Percentiles rank a stretch among this genome's conserved stretches.
Evolutionary conservation across 2,113 vertebrate genomes (phyloP).

Genomic region (Laticauda laticaudata): DNA sequence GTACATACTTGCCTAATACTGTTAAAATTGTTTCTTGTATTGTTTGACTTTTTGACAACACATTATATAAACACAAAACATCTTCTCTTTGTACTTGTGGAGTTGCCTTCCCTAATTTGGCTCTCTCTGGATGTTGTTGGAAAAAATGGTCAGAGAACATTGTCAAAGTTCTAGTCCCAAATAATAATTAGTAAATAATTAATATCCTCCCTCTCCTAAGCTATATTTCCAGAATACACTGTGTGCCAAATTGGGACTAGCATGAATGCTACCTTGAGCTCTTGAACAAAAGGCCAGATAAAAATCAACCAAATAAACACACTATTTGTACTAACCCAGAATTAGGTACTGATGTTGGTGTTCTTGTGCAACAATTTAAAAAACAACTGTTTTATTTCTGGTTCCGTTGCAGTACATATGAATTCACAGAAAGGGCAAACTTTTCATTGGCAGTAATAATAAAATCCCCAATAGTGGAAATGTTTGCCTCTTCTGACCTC

Average conservation of each 20-base stretch:
- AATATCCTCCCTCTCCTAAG: neutral
- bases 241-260: neutral
- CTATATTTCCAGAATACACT: neutral
- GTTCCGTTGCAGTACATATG: neutral
- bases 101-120: neutral
- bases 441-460: neutral
- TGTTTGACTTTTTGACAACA: neutral
- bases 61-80: neutral
- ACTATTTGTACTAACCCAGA: neutral
- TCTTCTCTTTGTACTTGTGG: neutral
- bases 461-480: neutral
- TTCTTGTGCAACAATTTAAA: neutral
- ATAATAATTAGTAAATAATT: neutral
- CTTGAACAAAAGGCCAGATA: neutral
- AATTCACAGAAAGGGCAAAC: neutral
- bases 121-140: neutral
- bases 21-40: neutral
- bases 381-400: neutral
- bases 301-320: neutral
- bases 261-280: neutral
- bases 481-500: neutral
- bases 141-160: neutral
- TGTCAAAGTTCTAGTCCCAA: neutral
- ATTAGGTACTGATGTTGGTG: neutral
- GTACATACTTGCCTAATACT: neutral